phyloP scores from a whole-genome alignment of 2,888 invertebrate species.

The Tipula unca region DNA sequence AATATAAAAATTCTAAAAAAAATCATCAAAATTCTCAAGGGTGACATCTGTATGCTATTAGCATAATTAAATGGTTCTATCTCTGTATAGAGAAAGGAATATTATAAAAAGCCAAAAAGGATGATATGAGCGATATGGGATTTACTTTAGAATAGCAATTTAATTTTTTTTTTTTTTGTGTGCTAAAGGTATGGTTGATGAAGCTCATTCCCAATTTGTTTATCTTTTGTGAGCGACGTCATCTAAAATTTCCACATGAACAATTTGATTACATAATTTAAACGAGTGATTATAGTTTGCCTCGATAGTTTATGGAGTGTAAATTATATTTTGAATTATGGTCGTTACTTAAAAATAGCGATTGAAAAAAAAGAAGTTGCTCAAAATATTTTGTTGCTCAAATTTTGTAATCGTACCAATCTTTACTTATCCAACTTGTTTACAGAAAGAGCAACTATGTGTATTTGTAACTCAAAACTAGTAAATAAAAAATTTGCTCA shows the following conservation, averaged over 20 bases:
- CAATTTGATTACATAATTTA: background rate
- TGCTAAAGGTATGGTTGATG: background rate
- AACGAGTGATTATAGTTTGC: background rate
- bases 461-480: too few relatives aligned
- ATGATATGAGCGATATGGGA: background rate
- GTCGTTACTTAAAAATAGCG: too few relatives aligned
- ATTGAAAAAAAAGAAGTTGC: too few relatives aligned
- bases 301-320: too few relatives aligned
- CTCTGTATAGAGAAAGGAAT: background rate
- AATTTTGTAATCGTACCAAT: too few relatives aligned
- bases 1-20: background rate
- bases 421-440: too few relatives aligned
- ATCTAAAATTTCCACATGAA: background rate
- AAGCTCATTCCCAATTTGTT: background rate
- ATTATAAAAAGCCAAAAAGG: background rate
- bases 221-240: background rate
- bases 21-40: background rate
- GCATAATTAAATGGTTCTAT: background rate
- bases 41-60: background rate
- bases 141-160: background rate
- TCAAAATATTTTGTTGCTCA: too few relatives aligned
- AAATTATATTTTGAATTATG: too few relatives aligned
- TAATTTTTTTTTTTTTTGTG: background rate
- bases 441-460: too few relatives aligned
- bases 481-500: too few relatives aligned